Percentiles rank a stretch among this genome's conserved stretches.
phyloP scores from a whole-genome alignment of 2,888 invertebrate genomes.

The Torymus auratus region DNA sequence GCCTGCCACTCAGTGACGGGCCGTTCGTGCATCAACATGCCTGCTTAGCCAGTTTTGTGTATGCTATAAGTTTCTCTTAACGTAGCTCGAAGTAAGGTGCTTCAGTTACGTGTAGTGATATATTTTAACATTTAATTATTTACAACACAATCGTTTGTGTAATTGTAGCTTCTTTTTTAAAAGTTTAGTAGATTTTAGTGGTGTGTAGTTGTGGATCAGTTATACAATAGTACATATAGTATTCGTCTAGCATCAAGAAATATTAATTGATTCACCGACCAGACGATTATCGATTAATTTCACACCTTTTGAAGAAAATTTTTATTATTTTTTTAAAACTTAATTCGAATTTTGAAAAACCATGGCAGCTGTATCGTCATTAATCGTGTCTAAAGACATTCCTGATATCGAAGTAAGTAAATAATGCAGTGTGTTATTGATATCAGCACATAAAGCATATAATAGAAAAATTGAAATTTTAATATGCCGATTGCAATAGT shows the following conservation, averaged over 20 bases:
- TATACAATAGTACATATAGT: no score
- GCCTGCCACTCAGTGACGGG: conserved; percentile 2
- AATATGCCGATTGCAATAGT: no score
- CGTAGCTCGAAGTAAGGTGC: conserved; percentile 67
- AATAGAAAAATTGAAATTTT: no score
- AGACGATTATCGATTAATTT: no score
- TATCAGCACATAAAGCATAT: no score
- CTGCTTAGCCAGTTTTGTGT: not conserved
- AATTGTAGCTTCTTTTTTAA: not conserved
- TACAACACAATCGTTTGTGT: not conserved
- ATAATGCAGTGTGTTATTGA: not conserved
- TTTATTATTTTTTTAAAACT: no score
- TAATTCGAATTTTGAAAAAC: conserved; percentile 7
- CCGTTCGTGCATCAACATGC: conserved; percentile 8
- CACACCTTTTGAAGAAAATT: no score
- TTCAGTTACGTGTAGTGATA: conserved; percentile 62
- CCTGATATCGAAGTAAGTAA: conserved; percentile 89
- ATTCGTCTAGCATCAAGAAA: no score
- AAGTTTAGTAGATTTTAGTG: not conserved
- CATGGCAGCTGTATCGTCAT: conserved; percentile 37
- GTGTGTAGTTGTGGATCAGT: no score
- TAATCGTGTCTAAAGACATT: conserved; percentile 79
- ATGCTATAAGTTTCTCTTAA: not conserved
- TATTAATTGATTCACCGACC: no score
- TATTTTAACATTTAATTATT: no score